Evolutionary conservation across 2,888 invertebrate genomes (phyloP), one percentile per base, ranked within the genome.

Genomic region (Caenorhabditis sulstoni): DNA sequence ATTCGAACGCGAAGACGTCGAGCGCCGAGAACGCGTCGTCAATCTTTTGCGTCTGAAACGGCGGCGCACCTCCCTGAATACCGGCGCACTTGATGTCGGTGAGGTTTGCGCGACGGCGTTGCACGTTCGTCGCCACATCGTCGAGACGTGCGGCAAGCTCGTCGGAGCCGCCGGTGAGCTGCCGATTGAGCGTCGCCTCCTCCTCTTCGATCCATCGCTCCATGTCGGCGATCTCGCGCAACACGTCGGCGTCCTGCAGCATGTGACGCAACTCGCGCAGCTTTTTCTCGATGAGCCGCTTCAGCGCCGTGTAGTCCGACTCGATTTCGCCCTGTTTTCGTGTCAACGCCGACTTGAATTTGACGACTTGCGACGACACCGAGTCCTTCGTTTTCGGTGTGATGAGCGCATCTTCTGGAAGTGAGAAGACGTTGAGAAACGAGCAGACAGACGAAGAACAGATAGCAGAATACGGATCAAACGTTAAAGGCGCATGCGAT

Each of bases 321-420:
- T 75, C 75, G 18, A 75, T 67, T 62, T 67, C 75, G 29, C 75
- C 67, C 62, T 75, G 75, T 18, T 67, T 75, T 11, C 62, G 55
- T 12, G 75, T 62, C n/a, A 75, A 50, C 9, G 62, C 67, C 3
- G 57, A 12, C 49, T 67, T 75, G 20, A 59, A 20, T 20, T 41
- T 52, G 18, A 68, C 41, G 1, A 59, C 59, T 61, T 75, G 61
- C 22, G 47, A 53, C 16, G 58, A 57, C 1, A 41, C 22, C 11
- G 50, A 67, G 49, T 61, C 53, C 29, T 66, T 73, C 12, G 64
- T 52, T 22, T 50, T 75, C 1, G 75, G 62, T 5, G 58, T 61
- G 22, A 67, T 57, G 8, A 75, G 45, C 4, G 75, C 75, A 23
- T 67, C 67, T 57, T 75, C 75, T 70, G 47, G 11, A 64, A 49